Conservation (phyloP, 2,113 vertebrate species). For the Zeus faber region DNA sequence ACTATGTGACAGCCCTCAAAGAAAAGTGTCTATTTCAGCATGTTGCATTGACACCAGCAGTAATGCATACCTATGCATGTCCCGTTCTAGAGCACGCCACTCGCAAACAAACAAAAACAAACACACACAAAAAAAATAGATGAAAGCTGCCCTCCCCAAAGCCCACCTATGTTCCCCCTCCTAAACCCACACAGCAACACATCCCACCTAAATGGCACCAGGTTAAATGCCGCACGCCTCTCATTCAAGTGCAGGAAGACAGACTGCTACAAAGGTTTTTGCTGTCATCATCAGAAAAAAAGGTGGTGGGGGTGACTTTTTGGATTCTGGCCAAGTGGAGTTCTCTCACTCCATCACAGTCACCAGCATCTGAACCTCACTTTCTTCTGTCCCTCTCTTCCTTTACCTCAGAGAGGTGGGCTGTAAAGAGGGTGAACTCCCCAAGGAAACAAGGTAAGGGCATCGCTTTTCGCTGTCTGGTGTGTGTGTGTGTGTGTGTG, state of each 20-base stretch:
- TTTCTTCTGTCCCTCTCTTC: slow-evolving; percentile 40
- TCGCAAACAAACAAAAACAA: slow-evolving; percentile 64
- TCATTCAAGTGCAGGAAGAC: slow-evolving; percentile 23
- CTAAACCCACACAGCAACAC: background rate
- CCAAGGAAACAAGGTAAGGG: slow-evolving; percentile 67
- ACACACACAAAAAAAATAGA: slow-evolving; percentile 43
- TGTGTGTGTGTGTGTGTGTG: slow-evolving; percentile 1
- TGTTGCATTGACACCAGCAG: slow-evolving; percentile 65
- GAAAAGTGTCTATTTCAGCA: slow-evolving; percentile 71
- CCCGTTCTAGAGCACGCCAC: slow-evolving; percentile 65
- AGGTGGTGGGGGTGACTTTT: slow-evolving; percentile 56
- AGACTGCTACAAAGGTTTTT: slow-evolving; percentile 61
- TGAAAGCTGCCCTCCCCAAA: slow-evolving; percentile 26
- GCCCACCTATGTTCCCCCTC: slow-evolving; percentile 16
- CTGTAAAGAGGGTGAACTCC: slow-evolving; percentile 42
- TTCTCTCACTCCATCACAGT: slow-evolving; percentile 36
- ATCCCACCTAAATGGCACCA: background rate
- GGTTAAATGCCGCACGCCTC: background rate
- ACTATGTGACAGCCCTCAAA: slow-evolving; percentile 49
- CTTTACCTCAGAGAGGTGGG: slow-evolving; percentile 43
- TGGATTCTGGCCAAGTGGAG: slow-evolving; percentile 41
- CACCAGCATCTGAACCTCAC: slow-evolving; percentile 40
- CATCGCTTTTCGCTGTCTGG: slow-evolving; percentile 10
- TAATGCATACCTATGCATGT: slow-evolving; percentile 71
- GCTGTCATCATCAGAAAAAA: slow-evolving; percentile 72